These are phyloP conservation scores for Erebia epiphron DNA, from an alignment of 2,888 invertebrate genomes.

Conservation along the genomic window DNA sequence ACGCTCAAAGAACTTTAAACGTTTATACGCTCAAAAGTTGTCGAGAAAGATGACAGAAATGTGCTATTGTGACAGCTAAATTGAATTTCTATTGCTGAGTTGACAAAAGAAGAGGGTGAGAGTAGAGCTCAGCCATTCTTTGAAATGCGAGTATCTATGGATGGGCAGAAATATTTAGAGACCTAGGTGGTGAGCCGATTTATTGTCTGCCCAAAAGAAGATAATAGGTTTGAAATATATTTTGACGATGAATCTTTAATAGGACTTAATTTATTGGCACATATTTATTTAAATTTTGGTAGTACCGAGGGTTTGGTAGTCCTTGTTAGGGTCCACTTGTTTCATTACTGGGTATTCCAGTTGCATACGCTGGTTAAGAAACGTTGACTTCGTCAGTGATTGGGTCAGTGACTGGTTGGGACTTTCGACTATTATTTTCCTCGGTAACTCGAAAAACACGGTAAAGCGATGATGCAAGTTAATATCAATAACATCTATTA, in stretches of 20 bases:
- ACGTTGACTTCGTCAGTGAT: too few species aligned
- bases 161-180: not conserved
- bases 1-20: not conserved
- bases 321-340: too few species aligned
- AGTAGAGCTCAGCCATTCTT: not conserved
- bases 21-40: slow-evolving; percentile 16
- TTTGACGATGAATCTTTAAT: not conserved
- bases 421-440: too few species aligned
- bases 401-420: too few species aligned
- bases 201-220: not conserved
- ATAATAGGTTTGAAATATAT: not conserved
- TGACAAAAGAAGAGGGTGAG: not conserved
- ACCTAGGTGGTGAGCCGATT: not conserved
- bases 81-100: slow-evolving; percentile 27
- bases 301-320: too few species aligned
- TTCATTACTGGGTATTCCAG: too few species aligned
- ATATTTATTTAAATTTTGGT: too few species aligned
- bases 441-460: too few species aligned
- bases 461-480: too few species aligned
- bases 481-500: too few species aligned
- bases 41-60: slow-evolving; percentile 21
- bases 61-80: slow-evolving; percentile 27
- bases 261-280: too few species aligned
- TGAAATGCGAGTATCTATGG: slow-evolving; percentile 5
- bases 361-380: too few species aligned